A percentile compares a stretch with the other conserved stretches of the same genome.
phyloP scores from a whole-genome alignment of 2,888 invertebrate genomes.

The Hyalella azteca region DNA sequence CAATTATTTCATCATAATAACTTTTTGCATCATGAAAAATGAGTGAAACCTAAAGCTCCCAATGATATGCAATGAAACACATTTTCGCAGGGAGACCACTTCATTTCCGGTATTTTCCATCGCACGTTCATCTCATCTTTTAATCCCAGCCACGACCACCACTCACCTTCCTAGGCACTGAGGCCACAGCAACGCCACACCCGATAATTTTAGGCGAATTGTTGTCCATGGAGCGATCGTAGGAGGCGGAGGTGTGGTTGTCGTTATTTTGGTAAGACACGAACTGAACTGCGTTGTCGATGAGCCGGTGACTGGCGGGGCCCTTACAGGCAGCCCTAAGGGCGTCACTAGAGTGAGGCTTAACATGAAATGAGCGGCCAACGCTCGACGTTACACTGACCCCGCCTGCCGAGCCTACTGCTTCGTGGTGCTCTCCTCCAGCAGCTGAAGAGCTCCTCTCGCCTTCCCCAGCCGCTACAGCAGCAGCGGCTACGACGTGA shows the following conservation, averaged over 20 bases:
- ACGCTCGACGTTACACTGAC: constrained; percentile 6
- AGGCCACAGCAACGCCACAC: neutral
- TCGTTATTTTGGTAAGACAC: constrained; percentile 1
- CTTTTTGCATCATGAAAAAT: too few species aligned
- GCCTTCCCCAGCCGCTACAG: neutral
- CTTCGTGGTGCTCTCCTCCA: neutral
- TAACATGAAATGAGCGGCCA: constrained; percentile 13
- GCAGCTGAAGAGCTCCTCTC: neutral
- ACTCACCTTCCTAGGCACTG: constrained; percentile 29
- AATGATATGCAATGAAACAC: too few species aligned
- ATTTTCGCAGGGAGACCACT: too few species aligned
- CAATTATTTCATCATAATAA: too few species aligned
- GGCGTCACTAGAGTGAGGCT: constrained; percentile 12
- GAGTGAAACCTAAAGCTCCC: too few species aligned
- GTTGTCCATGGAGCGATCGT: neutral
- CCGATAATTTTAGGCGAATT: neutral
- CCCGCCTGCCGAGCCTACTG: neutral
- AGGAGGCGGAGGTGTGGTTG: neutral
- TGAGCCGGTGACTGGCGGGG: neutral
- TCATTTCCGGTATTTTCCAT: too few species aligned
- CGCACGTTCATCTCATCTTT: too few species aligned
- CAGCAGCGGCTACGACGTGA: neutral
- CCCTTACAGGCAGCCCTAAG: neutral
- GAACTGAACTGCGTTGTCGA: neutral
- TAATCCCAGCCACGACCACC: too few species aligned